Percentiles rank a stretch among this genome's conserved stretches.
These are phyloP conservation scores for Opisthocomus hoazin DNA, from an alignment of 2,113 vertebrate genomes.

Conservation along the genomic window DNA sequence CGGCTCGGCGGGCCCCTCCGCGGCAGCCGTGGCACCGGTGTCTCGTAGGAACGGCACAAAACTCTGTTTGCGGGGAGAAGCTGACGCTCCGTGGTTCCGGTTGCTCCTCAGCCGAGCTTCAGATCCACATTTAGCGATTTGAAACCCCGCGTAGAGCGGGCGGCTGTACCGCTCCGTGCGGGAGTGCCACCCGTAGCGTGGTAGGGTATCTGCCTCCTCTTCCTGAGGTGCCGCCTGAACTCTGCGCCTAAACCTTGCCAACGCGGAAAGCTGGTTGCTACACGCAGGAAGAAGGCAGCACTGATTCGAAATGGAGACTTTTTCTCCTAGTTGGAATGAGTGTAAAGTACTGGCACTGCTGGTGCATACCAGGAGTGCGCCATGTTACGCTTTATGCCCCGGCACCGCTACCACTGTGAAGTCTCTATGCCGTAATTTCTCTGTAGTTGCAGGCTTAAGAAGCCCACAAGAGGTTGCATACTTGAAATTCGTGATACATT, in stretches of 20 bases:
- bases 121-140: not conserved
- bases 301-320: not conserved
- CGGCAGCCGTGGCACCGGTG: not conserved
- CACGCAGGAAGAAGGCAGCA: not conserved
- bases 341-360: not conserved
- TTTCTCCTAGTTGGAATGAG: not conserved
- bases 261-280: not conserved
- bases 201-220: not conserved
- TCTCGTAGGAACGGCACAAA: not conserved
- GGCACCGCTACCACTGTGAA: not conserved
- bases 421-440: not conserved
- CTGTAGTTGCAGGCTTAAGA: not conserved
- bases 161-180: not conserved
- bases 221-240: not conserved
- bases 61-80: not conserved
- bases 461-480: not conserved
- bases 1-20: not conserved
- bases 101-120: not conserved
- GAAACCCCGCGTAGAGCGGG: not conserved
- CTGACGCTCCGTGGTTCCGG: not conserved
- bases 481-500: not conserved
- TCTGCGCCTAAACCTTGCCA: not conserved
- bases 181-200: accelerated
- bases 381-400: not conserved
- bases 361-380: not conserved